phyloP scores from a whole-genome alignment of 2,888 invertebrate species.

The Cephus spinipes region DNA sequence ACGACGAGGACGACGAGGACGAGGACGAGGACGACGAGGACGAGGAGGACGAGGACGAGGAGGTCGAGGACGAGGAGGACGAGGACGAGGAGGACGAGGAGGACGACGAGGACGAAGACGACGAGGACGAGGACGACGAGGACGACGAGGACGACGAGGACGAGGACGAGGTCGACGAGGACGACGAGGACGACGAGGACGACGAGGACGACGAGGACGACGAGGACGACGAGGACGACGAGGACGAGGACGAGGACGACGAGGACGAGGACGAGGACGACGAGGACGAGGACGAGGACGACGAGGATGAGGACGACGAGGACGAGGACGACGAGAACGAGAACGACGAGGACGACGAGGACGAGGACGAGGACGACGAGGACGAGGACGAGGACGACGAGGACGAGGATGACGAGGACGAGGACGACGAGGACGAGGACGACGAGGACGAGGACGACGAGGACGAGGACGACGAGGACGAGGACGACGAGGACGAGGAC shows the following conservation, averaged over 20 bases:
- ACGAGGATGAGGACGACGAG: too few species aligned
- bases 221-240: constrained; percentile 1
- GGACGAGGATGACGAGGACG: too few species aligned
- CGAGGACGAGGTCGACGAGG: not conserved
- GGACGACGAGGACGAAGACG: too few species aligned
- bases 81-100: not conserved
- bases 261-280: not conserved
- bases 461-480: too few species aligned
- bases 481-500: too few species aligned
- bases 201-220: not conserved
- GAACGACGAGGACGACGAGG: too few species aligned
- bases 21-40: not conserved
- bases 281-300: not conserved
- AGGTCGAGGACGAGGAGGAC: not conserved
- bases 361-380: too few species aligned
- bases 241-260: not conserved
- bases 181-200: not conserved
- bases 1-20: not conserved
- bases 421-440: too few species aligned
- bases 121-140: too few species aligned
- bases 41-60: not conserved
- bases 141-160: constrained; percentile 1
- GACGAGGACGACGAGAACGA: too few species aligned
- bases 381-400: too few species aligned
- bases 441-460: too few species aligned